phyloP scores from a whole-genome alignment of 2,888 invertebrate genomes.

The Mimas tiliae region DNA sequence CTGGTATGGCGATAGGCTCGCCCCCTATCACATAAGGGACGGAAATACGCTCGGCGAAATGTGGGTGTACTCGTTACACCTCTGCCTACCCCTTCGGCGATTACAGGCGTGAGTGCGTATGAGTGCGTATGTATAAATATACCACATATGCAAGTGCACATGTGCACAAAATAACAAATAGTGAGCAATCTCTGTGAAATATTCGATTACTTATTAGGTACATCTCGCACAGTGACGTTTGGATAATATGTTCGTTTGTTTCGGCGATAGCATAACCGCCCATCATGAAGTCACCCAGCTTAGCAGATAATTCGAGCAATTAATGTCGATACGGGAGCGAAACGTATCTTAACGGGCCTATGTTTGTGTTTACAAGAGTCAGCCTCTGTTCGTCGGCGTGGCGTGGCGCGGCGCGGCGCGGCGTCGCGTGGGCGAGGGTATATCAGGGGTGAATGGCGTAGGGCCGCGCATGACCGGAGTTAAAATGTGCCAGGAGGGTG shows the following conservation, averaged over 20 bases:
- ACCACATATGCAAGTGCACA: no score
- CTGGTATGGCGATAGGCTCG: no score
- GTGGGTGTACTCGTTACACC: no score
- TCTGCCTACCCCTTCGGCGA: no score
- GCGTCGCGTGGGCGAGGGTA: slow-evolving; percentile 35
- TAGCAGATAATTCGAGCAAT: slow-evolving; percentile 31
- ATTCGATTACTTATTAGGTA: not conserved
- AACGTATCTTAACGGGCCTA: slow-evolving; percentile 46
- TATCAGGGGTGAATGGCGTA: slow-evolving; percentile 29
- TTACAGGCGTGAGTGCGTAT: no score
- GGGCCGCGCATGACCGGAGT: slow-evolving; percentile 32
- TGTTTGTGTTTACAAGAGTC: slow-evolving; percentile 64
- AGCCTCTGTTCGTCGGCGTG: slow-evolving; percentile 60
- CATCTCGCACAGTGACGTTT: no score
- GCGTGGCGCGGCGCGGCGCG: not conserved
- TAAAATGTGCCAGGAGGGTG: slow-evolving; percentile 24
- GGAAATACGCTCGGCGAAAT: no score
- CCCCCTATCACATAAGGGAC: no score
- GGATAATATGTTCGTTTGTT: not conserved
- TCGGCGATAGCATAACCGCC: not conserved
- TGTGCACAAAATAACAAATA: no score
- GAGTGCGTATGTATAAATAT: no score
- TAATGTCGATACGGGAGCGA: slow-evolving; percentile 44
- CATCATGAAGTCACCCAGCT: slow-evolving; percentile 19
- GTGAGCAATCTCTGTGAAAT: no score